phyloP scores from a whole-genome alignment of 1,140 invertebrate species.

The fruit fly (Drosophila melanogaster) region DNA sequence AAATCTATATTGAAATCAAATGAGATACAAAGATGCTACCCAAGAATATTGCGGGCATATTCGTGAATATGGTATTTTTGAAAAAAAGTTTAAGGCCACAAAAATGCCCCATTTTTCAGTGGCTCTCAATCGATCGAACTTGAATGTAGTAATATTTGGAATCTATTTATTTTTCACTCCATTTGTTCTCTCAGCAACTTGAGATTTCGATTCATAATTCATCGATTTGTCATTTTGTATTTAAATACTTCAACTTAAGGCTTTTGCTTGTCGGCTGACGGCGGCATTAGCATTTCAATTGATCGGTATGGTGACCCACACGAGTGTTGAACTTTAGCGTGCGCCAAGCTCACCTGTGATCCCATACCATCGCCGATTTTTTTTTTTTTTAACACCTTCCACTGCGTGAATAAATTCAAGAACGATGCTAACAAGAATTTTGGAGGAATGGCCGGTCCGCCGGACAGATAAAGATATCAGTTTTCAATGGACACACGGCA shows the following conservation, averaged over 20 bases:
- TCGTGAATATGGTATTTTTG: too few relatives aligned
- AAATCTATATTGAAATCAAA: slow-evolving; percentile 9
- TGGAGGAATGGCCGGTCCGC: not conserved
- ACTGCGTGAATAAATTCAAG: slow-evolving; percentile 45
- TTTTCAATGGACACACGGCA: slow-evolving; percentile 51
- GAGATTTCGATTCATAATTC: slow-evolving; percentile 68
- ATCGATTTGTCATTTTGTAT: slow-evolving; percentile 80
- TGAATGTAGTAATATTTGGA: too few relatives aligned
- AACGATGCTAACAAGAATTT: slow-evolving; percentile 51
- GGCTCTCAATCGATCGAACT: too few relatives aligned
- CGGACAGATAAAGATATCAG: slow-evolving; percentile 73
- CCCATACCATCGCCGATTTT: slow-evolving; percentile 24
- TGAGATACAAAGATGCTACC: slow-evolving; percentile 9
- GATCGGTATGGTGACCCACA: slow-evolving; percentile 40
- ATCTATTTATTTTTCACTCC: not conserved
- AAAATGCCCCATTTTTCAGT: too few relatives aligned
- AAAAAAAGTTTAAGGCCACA: too few relatives aligned
- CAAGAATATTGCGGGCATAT: not conserved
- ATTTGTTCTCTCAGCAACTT: slow-evolving; percentile 6
- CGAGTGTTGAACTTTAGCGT: slow-evolving; percentile 74
- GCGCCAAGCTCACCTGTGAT: slow-evolving; percentile 49
- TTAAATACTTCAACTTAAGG: slow-evolving; percentile 68
- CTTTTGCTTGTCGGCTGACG: slow-evolving; percentile 17
- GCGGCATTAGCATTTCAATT: slow-evolving; percentile 76
- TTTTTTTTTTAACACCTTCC: slow-evolving; percentile 75